Base-by-base conservation (phyloP, 2,888 invertebrate genomes). In the Platycnemis pennipes region DNA sequence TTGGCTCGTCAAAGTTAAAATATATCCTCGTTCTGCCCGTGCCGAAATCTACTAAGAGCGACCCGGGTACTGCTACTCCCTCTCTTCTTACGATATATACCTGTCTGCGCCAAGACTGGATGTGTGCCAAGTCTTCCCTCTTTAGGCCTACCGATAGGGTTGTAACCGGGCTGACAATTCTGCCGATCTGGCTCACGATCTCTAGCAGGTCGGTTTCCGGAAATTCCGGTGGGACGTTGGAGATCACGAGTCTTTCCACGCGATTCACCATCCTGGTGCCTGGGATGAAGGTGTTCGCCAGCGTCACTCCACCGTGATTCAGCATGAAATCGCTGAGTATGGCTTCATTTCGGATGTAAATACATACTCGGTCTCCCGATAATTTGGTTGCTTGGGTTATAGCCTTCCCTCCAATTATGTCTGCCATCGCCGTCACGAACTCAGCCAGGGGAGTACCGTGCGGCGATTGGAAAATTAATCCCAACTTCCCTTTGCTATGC, bases 161-260 rank as follows among this genome's bases (percentile, higher is more conserved):
- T 3, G 19, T 88, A 22, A 88, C 88, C 45, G 88, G 31, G 45
- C 88, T 88, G 1, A 88, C 88, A 16, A 88, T 46, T 45, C 88
- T 26, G 44, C 37, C 87, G 16, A 44, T 87, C 86, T 86, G 86
- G 13, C 86, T 49, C 7, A 49, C 8, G 31, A 87, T 87, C 13
- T 87, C 87, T 37, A 26, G 3, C 42, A 87, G 87, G 37, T 87
- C 44, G 26, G 22, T 19, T 3, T 37, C 19, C 44, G 87, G 87
- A 13, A 87, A 87, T 44, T 87, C 87, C 11, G 87, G 87, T 22
- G 87, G 87, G 11, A 87, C 42, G 42, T 87, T 87, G 5, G 87
- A 87, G 37, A 87, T 44, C 26, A 87, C 87, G 1, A 87, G 87
- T 87, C 87, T 37, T 11, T 87, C 87, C 2, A 87, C 87, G 37